phyloP scores from a whole-genome alignment of 2,888 invertebrate genomes.

The Pyrrhosoma nymphula region DNA sequence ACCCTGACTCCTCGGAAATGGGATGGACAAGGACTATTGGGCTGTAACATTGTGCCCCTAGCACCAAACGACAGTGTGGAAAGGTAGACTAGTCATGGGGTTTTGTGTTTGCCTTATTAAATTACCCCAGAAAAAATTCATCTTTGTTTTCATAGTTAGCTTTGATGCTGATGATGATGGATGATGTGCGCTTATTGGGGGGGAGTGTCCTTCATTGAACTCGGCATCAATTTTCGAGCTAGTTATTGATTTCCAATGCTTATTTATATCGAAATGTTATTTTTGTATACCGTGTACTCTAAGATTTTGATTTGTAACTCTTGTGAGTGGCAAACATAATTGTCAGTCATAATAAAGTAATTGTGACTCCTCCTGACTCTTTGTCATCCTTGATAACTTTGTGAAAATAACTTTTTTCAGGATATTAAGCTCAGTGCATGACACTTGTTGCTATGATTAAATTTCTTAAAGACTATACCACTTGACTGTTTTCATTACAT shows the following conservation, averaged over 20 bases:
- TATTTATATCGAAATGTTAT: background rate
- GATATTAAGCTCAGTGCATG: too few species aligned
- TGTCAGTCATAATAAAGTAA: background rate
- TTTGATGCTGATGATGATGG: background rate
- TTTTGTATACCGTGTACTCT: background rate
- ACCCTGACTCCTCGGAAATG: conserved; percentile 86
- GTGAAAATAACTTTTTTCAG: background rate
- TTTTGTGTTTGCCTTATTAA: background rate
- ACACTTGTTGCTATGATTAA: too few species aligned
- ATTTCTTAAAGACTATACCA: too few species aligned
- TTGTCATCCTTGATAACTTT: background rate
- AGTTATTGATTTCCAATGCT: background rate
- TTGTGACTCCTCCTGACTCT: background rate
- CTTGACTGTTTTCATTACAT: too few species aligned
- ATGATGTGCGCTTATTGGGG: background rate
- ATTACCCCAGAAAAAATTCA: background rate
- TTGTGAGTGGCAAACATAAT: background rate
- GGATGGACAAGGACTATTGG: conserved; percentile 89
- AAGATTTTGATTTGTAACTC: background rate
- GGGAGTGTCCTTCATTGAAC: background rate
- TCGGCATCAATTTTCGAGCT: background rate
- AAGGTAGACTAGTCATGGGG: conserved; percentile 74
- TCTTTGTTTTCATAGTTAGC: background rate
- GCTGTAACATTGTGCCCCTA: conserved; percentile 83
- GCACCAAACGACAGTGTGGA: conserved; percentile 76